Evolutionary conservation across 2,113 vertebrate species (phyloP).

Genomic region (Centropristis striata): DNA sequence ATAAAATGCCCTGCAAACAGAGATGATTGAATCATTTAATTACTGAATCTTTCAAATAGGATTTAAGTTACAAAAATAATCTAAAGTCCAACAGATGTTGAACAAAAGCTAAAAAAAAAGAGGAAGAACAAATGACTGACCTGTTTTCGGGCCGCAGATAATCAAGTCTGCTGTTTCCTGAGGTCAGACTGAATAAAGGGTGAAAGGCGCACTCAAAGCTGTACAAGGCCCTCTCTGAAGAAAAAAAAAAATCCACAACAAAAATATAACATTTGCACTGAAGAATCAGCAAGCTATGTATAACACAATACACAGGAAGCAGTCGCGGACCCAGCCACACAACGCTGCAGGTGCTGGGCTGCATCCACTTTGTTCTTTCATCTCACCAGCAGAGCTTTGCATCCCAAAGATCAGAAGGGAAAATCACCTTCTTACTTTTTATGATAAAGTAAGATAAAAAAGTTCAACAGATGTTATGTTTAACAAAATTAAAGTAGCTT

Average conservation of each 20-base stretch:
- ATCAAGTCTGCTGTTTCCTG: slow-evolving; percentile 91
- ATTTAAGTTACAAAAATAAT: slow-evolving; percentile 16
- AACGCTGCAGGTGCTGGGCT: neutral
- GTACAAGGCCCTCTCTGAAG: slow-evolving; percentile 93
- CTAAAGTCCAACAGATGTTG: neutral
- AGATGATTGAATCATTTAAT: slow-evolving; percentile 24
- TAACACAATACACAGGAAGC: neutral
- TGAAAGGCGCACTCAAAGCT: slow-evolving; percentile 97
- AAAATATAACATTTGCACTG: neutral
- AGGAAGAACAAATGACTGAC: slow-evolving; percentile 72
- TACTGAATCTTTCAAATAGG: slow-evolving; percentile 4
- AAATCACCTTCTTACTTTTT: neutral
- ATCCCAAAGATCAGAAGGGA: slow-evolving; percentile 1
- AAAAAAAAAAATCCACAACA: neutral
- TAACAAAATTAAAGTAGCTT: slow-evolving; percentile 11
- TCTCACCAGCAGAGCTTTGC: neutral
- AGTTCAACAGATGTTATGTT: slow-evolving; percentile 11
- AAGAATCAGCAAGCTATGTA: neutral
- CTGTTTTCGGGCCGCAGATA: slow-evolving; percentile 96
- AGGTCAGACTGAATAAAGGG: slow-evolving; percentile 95
- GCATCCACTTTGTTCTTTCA: neutral
- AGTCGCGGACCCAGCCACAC: neutral
- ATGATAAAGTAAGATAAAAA: no score
- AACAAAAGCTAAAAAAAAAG: slow-evolving; percentile 6
- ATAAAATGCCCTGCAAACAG: slow-evolving; percentile 91